Evolutionary conservation across 2,888 invertebrate species (phyloP).

Genomic region (Corythucha ciliata): DNA sequence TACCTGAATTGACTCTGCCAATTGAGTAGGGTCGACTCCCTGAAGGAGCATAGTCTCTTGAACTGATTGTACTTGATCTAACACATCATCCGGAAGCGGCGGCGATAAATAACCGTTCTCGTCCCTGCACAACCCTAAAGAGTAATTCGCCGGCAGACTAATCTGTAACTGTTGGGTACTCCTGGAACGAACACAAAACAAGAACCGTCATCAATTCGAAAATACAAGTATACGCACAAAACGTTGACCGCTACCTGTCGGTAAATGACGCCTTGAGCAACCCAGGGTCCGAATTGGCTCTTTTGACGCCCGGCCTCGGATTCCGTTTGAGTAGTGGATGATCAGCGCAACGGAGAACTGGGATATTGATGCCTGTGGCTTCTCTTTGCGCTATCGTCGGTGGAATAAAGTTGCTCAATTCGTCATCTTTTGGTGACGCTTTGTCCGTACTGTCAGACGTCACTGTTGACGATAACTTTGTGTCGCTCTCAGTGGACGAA

Average conservation of each 20-base stretch:
- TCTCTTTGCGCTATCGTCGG: no score
- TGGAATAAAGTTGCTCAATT: no score
- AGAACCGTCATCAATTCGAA: not conserved
- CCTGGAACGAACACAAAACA: conserved; percentile 22
- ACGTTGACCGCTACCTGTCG: conserved; percentile 20
- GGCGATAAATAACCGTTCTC: conserved; percentile 56
- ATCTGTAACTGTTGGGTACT: conserved; percentile 46
- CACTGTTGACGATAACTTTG: no score
- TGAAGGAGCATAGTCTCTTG: conserved; percentile 60
- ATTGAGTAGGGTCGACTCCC: conserved; percentile 54
- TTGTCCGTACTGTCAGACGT: no score
- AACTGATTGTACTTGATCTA: conserved; percentile 52
- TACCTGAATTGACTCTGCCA: conserved; percentile 44
- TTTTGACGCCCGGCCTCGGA: conserved; percentile 52
- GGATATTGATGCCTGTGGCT: no score
- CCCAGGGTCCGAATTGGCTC: conserved; percentile 64
- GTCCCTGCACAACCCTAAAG: conserved; percentile 53
- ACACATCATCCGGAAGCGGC: conserved; percentile 62
- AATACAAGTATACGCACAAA: not conserved
- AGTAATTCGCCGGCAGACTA: conserved; percentile 53
- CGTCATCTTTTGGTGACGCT: no score
- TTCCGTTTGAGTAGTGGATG: conserved; percentile 42
- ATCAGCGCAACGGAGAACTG: conserved; percentile 15
- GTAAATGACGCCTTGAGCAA: conserved; percentile 45
- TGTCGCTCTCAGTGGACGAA: no score